Percentiles rank a stretch among this genome's conserved stretches.
phyloP scores from a whole-genome alignment of 1,140 invertebrate genomes.

The Orchestia grillus region DNA sequence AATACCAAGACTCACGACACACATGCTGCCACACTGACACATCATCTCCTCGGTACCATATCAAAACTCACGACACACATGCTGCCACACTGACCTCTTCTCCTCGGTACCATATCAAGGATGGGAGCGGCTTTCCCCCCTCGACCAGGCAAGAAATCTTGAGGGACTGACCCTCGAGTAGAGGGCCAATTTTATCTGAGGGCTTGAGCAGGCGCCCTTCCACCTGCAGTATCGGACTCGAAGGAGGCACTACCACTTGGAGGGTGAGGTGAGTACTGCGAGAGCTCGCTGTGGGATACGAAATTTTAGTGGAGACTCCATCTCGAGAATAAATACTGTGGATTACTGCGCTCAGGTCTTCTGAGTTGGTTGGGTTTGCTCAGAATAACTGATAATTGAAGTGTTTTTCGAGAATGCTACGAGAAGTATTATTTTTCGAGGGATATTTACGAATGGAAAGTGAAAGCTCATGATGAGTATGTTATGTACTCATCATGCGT shows the following conservation, averaged over 20 bases:
- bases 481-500: too few species aligned
- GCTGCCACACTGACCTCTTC: conserved; percentile 29
- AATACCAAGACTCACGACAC: not conserved
- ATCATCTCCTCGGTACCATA: conserved; percentile 43
- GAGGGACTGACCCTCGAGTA: conserved; percentile 49
- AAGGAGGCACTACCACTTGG: conserved; percentile 54
- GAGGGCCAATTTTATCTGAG: conserved; percentile 45
- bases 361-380: not conserved
- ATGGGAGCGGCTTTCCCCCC: conserved; percentile 41
- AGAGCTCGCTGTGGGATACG: conserved; percentile 31
- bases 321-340: not conserved
- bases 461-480: too few species aligned
- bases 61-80: not conserved
- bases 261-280: conserved; percentile 53
- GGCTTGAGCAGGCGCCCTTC: conserved; percentile 50
- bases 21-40: not conserved
- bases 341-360: not conserved
- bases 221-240: conserved; percentile 40
- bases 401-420: too few species aligned
- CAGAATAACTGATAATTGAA: too few species aligned
- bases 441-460: too few species aligned
- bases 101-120: conserved; percentile 50
- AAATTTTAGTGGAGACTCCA: not conserved
- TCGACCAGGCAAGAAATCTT: conserved; percentile 57
- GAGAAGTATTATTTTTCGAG: too few species aligned